These are phyloP conservation scores for Edolisoma coerulescens DNA, from an alignment of 2,113 vertebrate species.

Conservation along the genomic window DNA sequence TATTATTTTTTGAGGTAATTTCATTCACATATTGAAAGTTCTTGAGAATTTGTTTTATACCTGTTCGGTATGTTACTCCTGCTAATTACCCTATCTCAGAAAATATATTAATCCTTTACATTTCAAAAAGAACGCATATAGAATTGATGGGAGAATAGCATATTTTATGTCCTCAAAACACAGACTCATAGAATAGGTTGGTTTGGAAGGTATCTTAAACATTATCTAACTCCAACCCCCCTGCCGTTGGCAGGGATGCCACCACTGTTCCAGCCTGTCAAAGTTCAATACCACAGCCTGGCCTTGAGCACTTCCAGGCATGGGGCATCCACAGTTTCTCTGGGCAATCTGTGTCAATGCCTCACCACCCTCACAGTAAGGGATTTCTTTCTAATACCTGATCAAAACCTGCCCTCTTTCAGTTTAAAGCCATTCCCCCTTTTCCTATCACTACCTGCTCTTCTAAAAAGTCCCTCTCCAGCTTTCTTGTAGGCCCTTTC, in stretches of 20 bases:
- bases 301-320: not conserved
- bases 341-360: not conserved
- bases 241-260: not conserved
- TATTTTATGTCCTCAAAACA: not conserved
- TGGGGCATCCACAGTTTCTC: not conserved
- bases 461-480: not conserved
- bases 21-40: not conserved
- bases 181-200: no score
- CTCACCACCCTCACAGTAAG: not conserved
- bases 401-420: not conserved
- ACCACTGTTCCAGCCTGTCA: not conserved
- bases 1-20: not conserved
- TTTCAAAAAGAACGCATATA: not conserved
- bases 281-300: not conserved
- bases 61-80: not conserved
- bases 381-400: not conserved
- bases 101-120: no score
- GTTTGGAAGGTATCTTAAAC: not conserved
- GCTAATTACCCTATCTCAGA: not conserved
- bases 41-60: not conserved
- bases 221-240: not conserved
- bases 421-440: not conserved
- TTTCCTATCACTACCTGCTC: not conserved
- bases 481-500: not conserved
- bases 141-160: not conserved